Evolutionary conservation across 2,797 vertebrate species (phyloP).

Genomic region (Galagoides demidoff): DNA sequence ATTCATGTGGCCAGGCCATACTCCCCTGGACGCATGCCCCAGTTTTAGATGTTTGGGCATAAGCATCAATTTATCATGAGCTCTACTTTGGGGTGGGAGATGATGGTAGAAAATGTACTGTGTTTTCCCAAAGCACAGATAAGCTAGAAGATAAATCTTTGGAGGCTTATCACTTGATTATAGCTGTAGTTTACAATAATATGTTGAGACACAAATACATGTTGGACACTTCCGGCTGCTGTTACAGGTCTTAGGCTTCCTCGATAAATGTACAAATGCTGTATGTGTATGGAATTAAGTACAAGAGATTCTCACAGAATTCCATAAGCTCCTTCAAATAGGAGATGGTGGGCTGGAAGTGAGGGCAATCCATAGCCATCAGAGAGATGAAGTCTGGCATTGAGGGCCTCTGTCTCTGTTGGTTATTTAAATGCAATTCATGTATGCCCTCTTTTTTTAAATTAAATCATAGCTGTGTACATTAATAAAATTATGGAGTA

Average conservation of each 20-base stretch:
- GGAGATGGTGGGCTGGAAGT: not conserved
- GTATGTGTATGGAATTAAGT: not conserved
- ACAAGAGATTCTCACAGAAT: not conserved
- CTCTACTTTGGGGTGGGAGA: not conserved
- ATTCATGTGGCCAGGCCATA: not conserved
- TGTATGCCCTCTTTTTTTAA: not conserved
- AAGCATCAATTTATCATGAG: constrained; percentile 38
- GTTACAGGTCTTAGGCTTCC: not conserved
- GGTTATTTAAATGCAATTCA: not conserved
- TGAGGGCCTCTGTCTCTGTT: not conserved
- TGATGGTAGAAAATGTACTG: not conserved
- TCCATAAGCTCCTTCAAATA: not conserved
- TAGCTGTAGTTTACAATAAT: not conserved
- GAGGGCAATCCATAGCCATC: not conserved
- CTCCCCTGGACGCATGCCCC: not conserved
- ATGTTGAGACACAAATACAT: constrained; percentile 1
- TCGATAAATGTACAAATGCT: not conserved
- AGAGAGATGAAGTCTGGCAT: not conserved
- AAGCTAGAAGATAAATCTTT: constrained; percentile 39
- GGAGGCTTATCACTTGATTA: constrained; percentile 36
- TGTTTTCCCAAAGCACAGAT: not conserved
- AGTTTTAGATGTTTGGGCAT: not conserved
- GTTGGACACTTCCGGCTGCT: not conserved
- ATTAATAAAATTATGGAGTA: too few species aligned
- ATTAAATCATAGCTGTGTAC: too few species aligned